phyloP scores from a whole-genome alignment of 2,797 vertebrate species.

The Nasua narica region DNA sequence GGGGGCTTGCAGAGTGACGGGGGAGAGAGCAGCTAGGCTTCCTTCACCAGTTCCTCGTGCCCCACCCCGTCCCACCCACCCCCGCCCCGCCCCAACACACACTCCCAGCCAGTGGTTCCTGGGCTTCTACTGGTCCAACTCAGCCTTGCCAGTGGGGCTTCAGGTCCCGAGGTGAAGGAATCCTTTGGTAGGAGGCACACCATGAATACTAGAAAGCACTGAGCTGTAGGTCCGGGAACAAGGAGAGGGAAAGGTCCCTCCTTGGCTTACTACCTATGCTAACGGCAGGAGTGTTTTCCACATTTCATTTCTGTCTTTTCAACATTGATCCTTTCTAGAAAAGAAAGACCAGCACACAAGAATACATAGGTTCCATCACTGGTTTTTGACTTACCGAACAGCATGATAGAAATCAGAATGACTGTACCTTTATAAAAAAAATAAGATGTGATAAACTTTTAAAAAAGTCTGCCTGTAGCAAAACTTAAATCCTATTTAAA shows the following conservation, averaged over 20 bases:
- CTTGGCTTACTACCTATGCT: not conserved
- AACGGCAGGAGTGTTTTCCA: not conserved
- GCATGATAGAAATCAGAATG: not conserved
- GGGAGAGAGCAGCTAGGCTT: not conserved
- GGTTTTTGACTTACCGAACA: not conserved
- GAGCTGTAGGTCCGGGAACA: not conserved
- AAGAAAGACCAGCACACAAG: not conserved
- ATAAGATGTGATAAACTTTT: not conserved
- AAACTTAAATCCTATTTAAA: not conserved
- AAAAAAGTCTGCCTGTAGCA: not conserved
- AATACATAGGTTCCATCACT: not conserved
- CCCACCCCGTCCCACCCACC: no score
- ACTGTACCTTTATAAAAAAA: not conserved
- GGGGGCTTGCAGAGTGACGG: not conserved
- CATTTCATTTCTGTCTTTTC: not conserved
- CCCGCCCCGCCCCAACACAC: no score
- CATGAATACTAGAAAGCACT: not conserved
- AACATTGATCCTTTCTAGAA: not conserved
- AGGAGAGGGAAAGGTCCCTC: no score
- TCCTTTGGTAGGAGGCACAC: not conserved
- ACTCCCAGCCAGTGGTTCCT: accelerated
- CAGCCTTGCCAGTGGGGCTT: not conserved
- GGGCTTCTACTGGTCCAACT: not conserved
- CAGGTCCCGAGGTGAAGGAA: not conserved
- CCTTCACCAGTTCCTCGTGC: accelerated